Evolutionary conservation across 2,113 vertebrate genomes (phyloP).

Genomic region (Grantiella picta): DNA sequence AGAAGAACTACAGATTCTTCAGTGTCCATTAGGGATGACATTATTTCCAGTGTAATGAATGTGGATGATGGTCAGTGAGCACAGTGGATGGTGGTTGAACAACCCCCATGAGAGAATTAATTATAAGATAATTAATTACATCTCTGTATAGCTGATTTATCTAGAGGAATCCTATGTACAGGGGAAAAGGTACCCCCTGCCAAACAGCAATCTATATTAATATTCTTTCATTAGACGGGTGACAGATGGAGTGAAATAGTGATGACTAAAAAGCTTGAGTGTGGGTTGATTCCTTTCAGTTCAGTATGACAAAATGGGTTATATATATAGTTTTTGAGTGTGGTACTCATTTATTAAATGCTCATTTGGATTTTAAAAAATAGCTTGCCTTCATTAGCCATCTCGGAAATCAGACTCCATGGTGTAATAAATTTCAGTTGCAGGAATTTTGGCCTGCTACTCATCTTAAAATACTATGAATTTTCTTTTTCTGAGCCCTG

Average conservation of each 20-base stretch:
- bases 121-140: neutral
- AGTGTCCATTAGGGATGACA: neutral
- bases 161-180: neutral
- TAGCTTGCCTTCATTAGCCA: slow-evolving; percentile 44
- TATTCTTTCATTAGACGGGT: neutral
- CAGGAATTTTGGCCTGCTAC: slow-evolving; percentile 52
- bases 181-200: neutral
- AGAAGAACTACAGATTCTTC: neutral
- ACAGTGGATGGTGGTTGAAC: neutral
- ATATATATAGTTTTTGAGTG: neutral
- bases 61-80: neutral
- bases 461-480: slow-evolving; percentile 18
- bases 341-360: slow-evolving; percentile 53
- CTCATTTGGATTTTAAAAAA: slow-evolving; percentile 52
- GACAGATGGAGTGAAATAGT: slow-evolving; percentile 40
- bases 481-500: neutral
- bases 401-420: neutral
- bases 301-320: slow-evolving; percentile 7
- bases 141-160: neutral
- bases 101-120: neutral
- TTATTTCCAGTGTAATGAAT: neutral
- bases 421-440: slow-evolving; percentile 46
- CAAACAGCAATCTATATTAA: neutral
- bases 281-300: slow-evolving; percentile 42
- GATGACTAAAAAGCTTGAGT: slow-evolving; percentile 30